A percentile compares a stretch with the other conserved stretches of the same genome.
These are phyloP conservation scores for Drosophila testacea DNA, from an alignment of 2,888 invertebrate genomes.

Conservation along the genomic window DNA sequence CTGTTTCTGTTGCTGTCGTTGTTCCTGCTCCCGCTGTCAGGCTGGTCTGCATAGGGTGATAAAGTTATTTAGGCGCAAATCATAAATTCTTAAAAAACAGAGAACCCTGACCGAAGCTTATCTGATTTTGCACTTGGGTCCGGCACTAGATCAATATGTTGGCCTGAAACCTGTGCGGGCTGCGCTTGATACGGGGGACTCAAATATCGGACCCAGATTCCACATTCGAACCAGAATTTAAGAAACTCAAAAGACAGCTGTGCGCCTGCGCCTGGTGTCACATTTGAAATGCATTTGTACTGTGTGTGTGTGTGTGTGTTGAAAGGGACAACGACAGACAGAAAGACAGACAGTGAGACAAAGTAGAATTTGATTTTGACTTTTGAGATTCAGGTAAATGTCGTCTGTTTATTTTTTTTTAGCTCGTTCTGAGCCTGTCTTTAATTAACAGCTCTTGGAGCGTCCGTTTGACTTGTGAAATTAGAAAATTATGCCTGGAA, in stretches of 20 bases:
- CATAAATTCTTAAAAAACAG: constrained; percentile 77
- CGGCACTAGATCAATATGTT: constrained; percentile 75
- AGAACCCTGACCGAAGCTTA: constrained; percentile 64
- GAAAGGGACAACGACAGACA: constrained; percentile 19
- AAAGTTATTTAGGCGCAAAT: constrained; percentile 83
- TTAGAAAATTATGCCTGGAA: constrained; percentile 79
- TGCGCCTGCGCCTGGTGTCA: constrained; percentile 74
- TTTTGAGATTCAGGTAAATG: constrained; percentile 55
- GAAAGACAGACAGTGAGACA: constrained; percentile 19
- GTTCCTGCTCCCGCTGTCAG: constrained; percentile 23
- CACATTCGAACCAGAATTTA: constrained; percentile 18
- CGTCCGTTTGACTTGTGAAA: constrained; percentile 65
- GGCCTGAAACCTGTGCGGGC: constrained; percentile 58
- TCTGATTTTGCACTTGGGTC: constrained; percentile 79
- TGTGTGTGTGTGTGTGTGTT: constrained; percentile 18
- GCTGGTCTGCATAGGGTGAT: constrained; percentile 66
- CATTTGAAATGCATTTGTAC: constrained; percentile 47
- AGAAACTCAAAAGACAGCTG: constrained; percentile 59
- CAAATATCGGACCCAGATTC: constrained; percentile 29
- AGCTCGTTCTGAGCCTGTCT: constrained; percentile 40
- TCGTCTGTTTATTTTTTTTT: constrained; percentile 21
- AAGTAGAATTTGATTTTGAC: constrained; percentile 30
- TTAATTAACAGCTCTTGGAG: constrained; percentile 74
- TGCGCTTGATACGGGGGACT: constrained; percentile 31
- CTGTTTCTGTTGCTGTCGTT: not conserved